phyloP scores from a whole-genome alignment of 2,797 vertebrate species.

The Mormyrops boulengeri region DNA sequence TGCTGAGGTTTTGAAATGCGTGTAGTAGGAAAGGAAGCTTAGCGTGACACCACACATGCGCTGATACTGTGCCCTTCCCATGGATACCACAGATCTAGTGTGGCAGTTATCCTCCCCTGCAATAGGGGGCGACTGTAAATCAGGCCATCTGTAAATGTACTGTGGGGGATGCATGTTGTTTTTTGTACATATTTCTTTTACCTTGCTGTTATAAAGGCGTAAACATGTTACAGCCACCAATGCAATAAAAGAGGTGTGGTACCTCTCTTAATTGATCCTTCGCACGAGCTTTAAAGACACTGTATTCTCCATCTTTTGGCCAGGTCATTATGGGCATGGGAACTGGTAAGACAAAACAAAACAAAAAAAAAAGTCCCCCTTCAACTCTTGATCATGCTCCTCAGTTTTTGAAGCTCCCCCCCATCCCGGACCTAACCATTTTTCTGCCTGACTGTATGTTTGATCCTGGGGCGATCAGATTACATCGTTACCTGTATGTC shows the following conservation, averaged over 20 bases:
- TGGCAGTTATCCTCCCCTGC: background rate
- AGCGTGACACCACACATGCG: background rate
- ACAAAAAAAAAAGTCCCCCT: conserved; percentile 36
- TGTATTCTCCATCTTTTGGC: conserved; percentile 35
- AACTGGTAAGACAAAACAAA: conserved; percentile 29
- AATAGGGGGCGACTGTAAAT: background rate
- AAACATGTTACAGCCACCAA: conserved; percentile 25
- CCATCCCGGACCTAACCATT: conserved; percentile 13
- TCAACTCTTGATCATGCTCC: conserved; percentile 37
- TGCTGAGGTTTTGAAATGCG: background rate
- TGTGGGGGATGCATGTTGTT: background rate
- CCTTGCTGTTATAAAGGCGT: conserved; percentile 26
- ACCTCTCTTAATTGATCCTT: conserved; percentile 45
- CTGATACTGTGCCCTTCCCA: background rate
- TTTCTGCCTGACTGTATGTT: conserved; percentile 34
- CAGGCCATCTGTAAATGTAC: background rate
- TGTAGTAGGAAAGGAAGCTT: background rate
- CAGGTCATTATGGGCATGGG: conserved; percentile 40
- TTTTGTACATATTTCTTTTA: conserved; percentile 11
- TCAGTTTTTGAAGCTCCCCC: conserved; percentile 32
- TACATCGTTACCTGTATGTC: conserved; percentile 33
- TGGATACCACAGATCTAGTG: background rate
- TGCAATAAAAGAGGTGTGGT: conserved; percentile 34
- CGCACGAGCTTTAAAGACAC: conserved; percentile 45
- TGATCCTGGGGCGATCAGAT: conserved; percentile 31